Conservation (phyloP, 2,797 vertebrate genomes). For the Muscicapa comitata region DNA sequence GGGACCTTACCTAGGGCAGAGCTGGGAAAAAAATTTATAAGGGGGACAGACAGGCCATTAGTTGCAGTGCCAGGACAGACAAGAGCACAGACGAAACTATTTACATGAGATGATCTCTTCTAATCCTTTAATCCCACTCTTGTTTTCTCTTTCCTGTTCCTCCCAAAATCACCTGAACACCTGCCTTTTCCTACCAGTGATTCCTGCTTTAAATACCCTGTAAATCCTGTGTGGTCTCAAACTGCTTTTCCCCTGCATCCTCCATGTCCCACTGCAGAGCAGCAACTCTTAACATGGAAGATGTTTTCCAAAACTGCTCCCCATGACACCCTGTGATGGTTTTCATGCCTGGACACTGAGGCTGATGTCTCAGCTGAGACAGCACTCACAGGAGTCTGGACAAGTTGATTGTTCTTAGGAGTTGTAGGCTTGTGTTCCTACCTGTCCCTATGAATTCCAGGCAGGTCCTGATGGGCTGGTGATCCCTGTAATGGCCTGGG, state of each 20-base stretch:
- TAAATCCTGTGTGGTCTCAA: not conserved
- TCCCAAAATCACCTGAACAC: not conserved
- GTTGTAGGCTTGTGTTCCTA: not conserved
- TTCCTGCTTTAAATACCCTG: not conserved
- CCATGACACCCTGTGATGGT: fast-evolving
- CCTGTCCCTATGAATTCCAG: not conserved
- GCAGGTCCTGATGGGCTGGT: not conserved
- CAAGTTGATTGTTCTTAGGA: not conserved
- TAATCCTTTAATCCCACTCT: not conserved
- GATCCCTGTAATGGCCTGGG: not conserved
- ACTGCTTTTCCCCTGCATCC: not conserved
- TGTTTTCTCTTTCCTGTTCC: not conserved
- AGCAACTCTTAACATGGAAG: not conserved
- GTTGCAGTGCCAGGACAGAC: not conserved
- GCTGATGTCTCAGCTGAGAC: not conserved
- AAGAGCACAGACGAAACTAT: not conserved
- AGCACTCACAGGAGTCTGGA: not conserved
- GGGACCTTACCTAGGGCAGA: not conserved
- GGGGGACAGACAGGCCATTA: not conserved
- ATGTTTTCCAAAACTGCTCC: not conserved
- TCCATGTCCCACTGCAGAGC: not conserved
- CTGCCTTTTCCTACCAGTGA: not conserved
- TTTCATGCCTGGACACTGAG: not conserved
- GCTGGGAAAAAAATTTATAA: not conserved
- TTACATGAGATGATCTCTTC: not conserved